These are phyloP conservation scores for Alligator sinensis DNA, from an alignment of 2,113 vertebrate species.

Conservation along the genomic window DNA sequence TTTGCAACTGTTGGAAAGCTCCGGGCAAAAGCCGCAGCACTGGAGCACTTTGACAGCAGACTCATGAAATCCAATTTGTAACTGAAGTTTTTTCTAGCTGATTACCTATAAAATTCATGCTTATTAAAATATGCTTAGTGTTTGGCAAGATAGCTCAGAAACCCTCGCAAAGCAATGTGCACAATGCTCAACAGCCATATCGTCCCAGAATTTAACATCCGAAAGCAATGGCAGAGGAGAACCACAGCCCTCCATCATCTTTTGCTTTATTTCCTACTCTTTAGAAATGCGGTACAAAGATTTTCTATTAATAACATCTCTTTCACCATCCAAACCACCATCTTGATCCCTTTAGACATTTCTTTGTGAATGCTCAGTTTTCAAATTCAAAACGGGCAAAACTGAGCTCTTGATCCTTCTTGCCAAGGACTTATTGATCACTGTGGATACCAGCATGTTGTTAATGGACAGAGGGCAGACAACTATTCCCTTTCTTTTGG, in stretches of 20 bases:
- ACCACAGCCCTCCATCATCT: background rate
- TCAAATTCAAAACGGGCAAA: no score
- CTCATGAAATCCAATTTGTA: background rate
- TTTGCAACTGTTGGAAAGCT: background rate
- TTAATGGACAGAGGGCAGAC: background rate
- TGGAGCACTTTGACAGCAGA: background rate
- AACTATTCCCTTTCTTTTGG: accelerated
- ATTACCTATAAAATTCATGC: background rate
- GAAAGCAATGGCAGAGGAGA: background rate
- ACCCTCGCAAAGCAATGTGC: background rate
- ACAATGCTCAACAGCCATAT: background rate
- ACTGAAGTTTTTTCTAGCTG: background rate
- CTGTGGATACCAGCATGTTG: background rate
- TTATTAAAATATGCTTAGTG: no score
- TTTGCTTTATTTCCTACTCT: background rate
- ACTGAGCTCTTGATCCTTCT: background rate
- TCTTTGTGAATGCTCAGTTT: background rate
- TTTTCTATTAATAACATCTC: background rate
- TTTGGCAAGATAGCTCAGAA: background rate
- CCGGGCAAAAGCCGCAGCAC: accelerated
- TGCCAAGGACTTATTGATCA: background rate
- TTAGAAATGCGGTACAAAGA: background rate
- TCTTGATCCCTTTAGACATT: background rate
- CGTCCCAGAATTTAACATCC: background rate
- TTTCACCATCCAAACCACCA: background rate